Base-by-base conservation (phyloP, 2,113 vertebrate genomes). In the Bothrops jararaca region DNA sequence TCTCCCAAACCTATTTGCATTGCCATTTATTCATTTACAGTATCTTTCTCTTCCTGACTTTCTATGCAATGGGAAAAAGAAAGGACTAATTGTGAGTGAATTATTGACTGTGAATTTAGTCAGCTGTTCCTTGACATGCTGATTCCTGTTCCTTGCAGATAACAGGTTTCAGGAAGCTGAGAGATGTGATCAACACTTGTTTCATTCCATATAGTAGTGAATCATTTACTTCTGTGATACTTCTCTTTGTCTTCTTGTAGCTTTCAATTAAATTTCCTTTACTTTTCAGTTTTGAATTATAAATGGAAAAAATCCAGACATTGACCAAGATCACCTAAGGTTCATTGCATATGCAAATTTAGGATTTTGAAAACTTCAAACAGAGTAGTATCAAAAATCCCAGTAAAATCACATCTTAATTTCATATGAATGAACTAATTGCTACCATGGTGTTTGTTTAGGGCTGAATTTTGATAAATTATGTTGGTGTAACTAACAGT, bases 391-490 rank as follows among this genome's bases (percentile, higher is more conserved):
- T 50, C 64, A 56, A 29, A 13, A 56, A 93, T 94, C 92, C 50
- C 11, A 89, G 3, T 48, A 54, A 91, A 57, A 64, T 23, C n/a
- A 54, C 86, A 94, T 93, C 86, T 86, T 89, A 10, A 92, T 22
- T 90, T n/a, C 86, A 92, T 12, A 54, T 29, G 29, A 58, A 5
- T 15, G 22, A 90, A 42, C 57, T 52, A 42, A 57, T 92, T 91
- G 91, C 34, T 93, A 54, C 89, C 56, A 86, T 90, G 6, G 42
- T 5, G 0, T 92, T 92, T 86, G 91, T 13, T 12, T 2, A 89
- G 29, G 39, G 24, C n/a, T 74, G 8, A 52, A 94, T 92, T 95
- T 91, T 95, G 48, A 87, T 34, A 92, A 50, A 3, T 13, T 93
- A 0, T 87, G 52, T 88, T 22, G 18, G 1, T 91, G 26, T 91